Evolutionary conservation across 1,140 invertebrate species (phyloP).

Genomic region (Atopsyche davidsoni): DNA sequence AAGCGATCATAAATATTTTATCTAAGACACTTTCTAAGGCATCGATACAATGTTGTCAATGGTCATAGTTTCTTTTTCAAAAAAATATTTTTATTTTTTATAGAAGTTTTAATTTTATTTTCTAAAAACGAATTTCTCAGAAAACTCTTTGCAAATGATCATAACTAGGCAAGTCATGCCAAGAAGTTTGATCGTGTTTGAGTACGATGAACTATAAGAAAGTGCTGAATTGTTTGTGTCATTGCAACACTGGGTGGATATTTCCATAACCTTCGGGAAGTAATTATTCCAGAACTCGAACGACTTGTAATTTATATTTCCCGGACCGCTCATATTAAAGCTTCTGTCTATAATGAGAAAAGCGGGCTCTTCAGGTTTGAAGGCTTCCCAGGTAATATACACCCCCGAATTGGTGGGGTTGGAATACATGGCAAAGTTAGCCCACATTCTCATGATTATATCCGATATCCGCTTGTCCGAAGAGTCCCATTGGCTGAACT

Average conservation of each 20-base stretch:
- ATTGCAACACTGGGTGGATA: constrained; percentile 65
- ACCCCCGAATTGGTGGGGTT: constrained; percentile 62
- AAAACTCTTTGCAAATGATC: constrained; percentile 11
- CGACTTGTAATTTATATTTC: constrained; percentile 63
- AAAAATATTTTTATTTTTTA: constrained; percentile 2
- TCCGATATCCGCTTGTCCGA: constrained; percentile 71
- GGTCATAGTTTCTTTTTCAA: neutral
- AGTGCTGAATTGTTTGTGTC: constrained; percentile 34
- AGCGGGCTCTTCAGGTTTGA: constrained; percentile 54
- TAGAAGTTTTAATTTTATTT: neutral
- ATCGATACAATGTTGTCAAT: too few species aligned
- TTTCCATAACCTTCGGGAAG: constrained; percentile 64
- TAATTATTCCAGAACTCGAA: constrained; percentile 77
- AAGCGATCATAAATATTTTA: too few species aligned
- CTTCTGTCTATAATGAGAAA: constrained; percentile 66
- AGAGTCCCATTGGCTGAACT: constrained; percentile 59
- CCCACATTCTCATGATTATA: constrained; percentile 68
- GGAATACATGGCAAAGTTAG: constrained; percentile 63
- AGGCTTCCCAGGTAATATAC: constrained; percentile 66
- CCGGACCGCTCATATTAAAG: constrained; percentile 63
- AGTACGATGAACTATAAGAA: constrained; percentile 5
- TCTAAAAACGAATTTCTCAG: constrained; percentile 2
- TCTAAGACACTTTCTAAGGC: constrained; percentile 18
- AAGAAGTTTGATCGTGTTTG: constrained; percentile 2
- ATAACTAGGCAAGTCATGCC: neutral